A percentile compares a stretch with the other conserved stretches of the same genome.
These are phyloP conservation scores for Amiota minor DNA, from an alignment of 2,888 invertebrate species.

Conservation along the genomic window DNA sequence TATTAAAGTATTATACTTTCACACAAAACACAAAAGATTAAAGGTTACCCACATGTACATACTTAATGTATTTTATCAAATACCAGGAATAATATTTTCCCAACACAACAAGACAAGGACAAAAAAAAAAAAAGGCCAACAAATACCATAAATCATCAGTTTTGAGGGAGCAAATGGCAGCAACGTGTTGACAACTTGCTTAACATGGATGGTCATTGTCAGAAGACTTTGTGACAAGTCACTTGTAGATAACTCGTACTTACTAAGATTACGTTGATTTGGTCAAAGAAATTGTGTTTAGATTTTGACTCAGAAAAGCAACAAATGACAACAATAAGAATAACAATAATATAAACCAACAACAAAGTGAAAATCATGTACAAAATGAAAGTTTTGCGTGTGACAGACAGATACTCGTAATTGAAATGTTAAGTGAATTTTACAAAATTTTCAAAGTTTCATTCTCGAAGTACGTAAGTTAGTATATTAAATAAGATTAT, in stretches of 20 bases:
- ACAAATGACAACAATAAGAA: background rate
- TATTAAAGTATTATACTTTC: no score
- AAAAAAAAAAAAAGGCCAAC: background rate
- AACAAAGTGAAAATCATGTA: background rate
- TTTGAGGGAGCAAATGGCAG: background rate
- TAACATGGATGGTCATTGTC: conserved; percentile 7
- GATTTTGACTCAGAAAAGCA: background rate
- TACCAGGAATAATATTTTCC: no score
- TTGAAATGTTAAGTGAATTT: background rate
- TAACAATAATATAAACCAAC: background rate
- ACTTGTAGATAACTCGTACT: conserved; percentile 1
- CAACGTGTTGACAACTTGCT: conserved; percentile 19
- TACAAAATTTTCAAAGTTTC: no score
- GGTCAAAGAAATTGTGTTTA: background rate
- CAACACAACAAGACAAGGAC: background rate
- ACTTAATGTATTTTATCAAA: no score
- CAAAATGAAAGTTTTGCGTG: background rate
- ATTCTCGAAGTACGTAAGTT: no score
- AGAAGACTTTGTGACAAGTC: conserved; percentile 12
- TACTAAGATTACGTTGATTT: background rate
- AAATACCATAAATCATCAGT: conserved; percentile 9
- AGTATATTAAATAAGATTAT: no score
- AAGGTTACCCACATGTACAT: no score
- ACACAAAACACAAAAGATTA: no score
- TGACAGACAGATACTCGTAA: conserved; percentile 10